A percentile compares a stretch with the other conserved stretches of the same genome.
These are phyloP conservation scores for Regulus satrapa DNA, from an alignment of 2,113 vertebrate species.

Conservation along the genomic window DNA sequence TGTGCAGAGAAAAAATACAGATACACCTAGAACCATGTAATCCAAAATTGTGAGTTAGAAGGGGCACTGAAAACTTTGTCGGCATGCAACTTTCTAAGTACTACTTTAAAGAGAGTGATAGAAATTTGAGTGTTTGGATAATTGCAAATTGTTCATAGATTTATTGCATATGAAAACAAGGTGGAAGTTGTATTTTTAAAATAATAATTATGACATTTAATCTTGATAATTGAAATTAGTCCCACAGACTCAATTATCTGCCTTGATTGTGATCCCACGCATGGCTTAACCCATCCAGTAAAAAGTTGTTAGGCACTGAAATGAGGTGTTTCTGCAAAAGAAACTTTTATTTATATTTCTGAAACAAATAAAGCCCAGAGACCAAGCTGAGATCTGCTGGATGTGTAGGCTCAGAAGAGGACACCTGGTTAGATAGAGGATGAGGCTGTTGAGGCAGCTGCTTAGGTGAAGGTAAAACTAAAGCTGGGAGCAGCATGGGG, in stretches of 20 bases:
- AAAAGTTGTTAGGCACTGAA: not conserved
- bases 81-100: not conserved
- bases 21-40: not conserved
- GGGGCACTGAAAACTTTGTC: not conserved
- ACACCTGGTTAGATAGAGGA: not conserved
- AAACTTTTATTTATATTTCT: not conserved
- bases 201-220: not conserved
- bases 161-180: not conserved
- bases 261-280: not conserved
- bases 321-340: not conserved
- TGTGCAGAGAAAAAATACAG: not conserved
- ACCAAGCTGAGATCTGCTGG: not conserved
- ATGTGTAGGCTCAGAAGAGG: not conserved
- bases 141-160: not conserved
- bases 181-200: not conserved
- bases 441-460: not conserved
- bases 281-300: not conserved
- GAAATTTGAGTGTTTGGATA: not conserved
- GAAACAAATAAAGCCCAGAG: not conserved
- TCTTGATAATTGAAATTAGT: conserved; percentile 6
- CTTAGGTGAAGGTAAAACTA: not conserved
- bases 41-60: not conserved
- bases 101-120: not conserved
- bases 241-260: not conserved
- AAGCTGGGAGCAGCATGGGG: fast-evolving